Base-by-base conservation (phyloP, 2,113 vertebrate genomes). In the Tympanuchus pallidicinctus region DNA sequence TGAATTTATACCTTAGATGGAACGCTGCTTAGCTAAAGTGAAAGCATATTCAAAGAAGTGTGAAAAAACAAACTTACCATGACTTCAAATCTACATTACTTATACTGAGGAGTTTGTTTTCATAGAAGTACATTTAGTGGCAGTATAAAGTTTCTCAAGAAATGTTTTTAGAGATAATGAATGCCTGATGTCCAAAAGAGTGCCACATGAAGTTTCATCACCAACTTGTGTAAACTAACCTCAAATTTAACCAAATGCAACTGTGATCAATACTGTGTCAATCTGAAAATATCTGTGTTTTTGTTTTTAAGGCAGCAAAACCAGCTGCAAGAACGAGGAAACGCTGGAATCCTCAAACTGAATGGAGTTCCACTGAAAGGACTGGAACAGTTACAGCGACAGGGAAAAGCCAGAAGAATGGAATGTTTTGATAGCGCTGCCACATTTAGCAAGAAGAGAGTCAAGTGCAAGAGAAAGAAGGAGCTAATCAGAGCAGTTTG, bases 41-140 rank as follows among this genome's bases (percentile, higher is more conserved):
- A 95, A 93, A 97, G 94, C 69, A 92, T 83, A 90, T 86, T 94
- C 91, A 93, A 92, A 95, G 67, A 96, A 97, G 93, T 45, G 69
- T 60, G 56, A 94, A 94, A 83, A 63, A 93, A 67, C 43, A 96
- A 97, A 93, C 42, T 48, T 77, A 93, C 36, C 71, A 50, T 3
- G 57, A 77, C 70, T 94, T 84, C 82, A 94, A 93, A 95, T 93
- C 73, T 80, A 93, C 82, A 76, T 71, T 73, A 59, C 12, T 81
- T 56, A 94, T 28, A 89, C 72, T 67, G 86, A 69, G 72, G 87
- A 36, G 14, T 52, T 93, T 92, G 81, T 83, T 97, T 95, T 90
- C 97, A 93, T 93, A 89, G 60, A 91, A 95, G 60, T 19, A 47
- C 65, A 80, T 85, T 94, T 85, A 74, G 79, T 71, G 48, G 52